Evolutionary conservation across 1,140 invertebrate genomes (phyloP).

Genomic region (Adelges cooleyi): DNA sequence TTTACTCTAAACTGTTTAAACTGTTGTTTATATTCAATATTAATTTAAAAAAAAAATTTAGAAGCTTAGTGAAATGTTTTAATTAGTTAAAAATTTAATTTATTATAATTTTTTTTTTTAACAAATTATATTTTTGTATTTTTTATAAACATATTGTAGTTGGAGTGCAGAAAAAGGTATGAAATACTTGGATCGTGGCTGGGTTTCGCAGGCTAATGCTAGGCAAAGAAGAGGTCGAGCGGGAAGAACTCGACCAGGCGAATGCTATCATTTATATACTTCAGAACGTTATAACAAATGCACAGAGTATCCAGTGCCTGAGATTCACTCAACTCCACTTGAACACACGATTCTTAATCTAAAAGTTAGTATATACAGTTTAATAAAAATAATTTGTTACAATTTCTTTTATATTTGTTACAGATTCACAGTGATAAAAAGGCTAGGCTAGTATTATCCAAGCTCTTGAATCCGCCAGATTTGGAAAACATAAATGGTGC

Average conservation of each 20-base stretch:
- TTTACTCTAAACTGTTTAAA: too few species aligned
- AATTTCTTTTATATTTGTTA: not conserved
- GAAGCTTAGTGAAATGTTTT: too few species aligned
- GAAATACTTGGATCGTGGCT: slow-evolving; percentile 37
- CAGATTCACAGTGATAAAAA: slow-evolving; percentile 41
- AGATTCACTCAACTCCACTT: slow-evolving; percentile 49
- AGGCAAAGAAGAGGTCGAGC: slow-evolving; percentile 54
- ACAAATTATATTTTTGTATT: too few species aligned
- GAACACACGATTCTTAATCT: slow-evolving; percentile 51
- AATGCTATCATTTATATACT: slow-evolving; percentile 65
- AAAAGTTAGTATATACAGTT: slow-evolving; percentile 39
- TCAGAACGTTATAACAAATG: slow-evolving; percentile 41
- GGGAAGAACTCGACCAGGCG: slow-evolving; percentile 57
- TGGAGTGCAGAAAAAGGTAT: slow-evolving; percentile 36
- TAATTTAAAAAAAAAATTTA: too few species aligned
- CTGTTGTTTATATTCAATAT: too few species aligned
- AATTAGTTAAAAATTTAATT: too few species aligned
- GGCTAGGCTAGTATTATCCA: slow-evolving; percentile 42
- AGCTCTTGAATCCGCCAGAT: slow-evolving; percentile 46
- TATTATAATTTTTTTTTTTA: too few species aligned
- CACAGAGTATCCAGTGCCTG: slow-evolving; percentile 44
- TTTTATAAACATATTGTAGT: too few species aligned
- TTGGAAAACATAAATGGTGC: slow-evolving; percentile 40
- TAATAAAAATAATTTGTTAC: not conserved
- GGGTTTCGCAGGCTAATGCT: slow-evolving; percentile 50